These are phyloP conservation scores for Macrochelys suwanniensis DNA, from an alignment of 2,797 vertebrate genomes.

Conservation along the genomic window DNA sequence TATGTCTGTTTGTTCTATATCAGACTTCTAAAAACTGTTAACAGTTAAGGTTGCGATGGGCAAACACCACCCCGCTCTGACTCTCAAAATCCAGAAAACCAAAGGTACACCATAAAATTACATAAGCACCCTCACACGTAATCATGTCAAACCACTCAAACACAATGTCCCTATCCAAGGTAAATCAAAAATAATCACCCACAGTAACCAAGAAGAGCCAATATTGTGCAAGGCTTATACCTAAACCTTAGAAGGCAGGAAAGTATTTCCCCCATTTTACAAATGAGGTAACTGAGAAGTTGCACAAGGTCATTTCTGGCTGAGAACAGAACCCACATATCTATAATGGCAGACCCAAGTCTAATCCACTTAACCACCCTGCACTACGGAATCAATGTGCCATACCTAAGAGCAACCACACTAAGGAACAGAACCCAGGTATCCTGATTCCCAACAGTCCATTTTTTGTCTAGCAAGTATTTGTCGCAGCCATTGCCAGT, in stretches of 20 bases:
- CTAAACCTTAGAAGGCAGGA: background rate
- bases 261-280: background rate
- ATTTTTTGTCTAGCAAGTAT: too few relatives aligned
- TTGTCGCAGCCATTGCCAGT: too few relatives aligned
- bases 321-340: too few relatives aligned
- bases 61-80: background rate
- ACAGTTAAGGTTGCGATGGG: background rate
- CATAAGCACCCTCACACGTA: background rate
- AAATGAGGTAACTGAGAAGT: too few relatives aligned
- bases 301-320: too few relatives aligned
- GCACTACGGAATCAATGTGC: too few relatives aligned
- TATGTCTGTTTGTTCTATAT: fast-evolving
- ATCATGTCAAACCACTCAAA: background rate
- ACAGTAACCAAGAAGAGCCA: background rate
- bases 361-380: too few relatives aligned
- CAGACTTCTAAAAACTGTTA: background rate
- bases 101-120: background rate
- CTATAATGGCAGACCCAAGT: too few relatives aligned
- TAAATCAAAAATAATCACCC: background rate
- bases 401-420: too few relatives aligned
- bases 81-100: background rate
- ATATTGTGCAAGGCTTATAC: background rate
- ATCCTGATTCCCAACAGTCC: too few relatives aligned
- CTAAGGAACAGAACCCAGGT: too few relatives aligned
- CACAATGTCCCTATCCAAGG: background rate